These are phyloP conservation scores for Pachyuromys duprasi DNA, from an alignment of 2,797 vertebrate species.

Conservation along the genomic window DNA sequence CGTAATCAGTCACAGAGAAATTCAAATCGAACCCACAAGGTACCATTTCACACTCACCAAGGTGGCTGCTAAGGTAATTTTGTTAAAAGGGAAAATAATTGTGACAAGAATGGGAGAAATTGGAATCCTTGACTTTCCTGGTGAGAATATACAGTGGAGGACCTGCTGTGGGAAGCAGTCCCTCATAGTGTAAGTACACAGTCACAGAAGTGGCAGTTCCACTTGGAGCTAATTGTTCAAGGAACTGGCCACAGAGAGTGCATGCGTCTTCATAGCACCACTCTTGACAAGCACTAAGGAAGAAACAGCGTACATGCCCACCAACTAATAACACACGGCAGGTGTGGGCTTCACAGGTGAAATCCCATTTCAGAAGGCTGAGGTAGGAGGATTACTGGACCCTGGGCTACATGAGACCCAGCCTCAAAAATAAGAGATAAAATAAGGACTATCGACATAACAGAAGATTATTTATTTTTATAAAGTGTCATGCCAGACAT, in stretches of 20 bases:
- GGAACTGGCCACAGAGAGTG: neutral
- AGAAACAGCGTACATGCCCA: neutral
- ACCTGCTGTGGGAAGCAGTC: neutral
- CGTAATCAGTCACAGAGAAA: neutral
- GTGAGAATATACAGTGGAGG: conserved; percentile 21
- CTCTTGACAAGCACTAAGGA: neutral
- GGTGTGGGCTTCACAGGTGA: neutral
- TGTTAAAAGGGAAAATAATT: conserved; percentile 13
- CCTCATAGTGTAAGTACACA: neutral
- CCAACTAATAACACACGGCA: neutral
- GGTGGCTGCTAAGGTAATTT: conserved; percentile 9
- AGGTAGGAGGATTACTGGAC: neutral
- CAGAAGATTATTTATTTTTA: conserved; percentile 29
- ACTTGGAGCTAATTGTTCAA: neutral
- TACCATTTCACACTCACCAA: neutral
- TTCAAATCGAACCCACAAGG: conserved; percentile 21
- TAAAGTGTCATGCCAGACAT: neutral
- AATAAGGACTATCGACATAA: neutral
- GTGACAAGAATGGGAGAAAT: neutral
- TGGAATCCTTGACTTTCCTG: neutral
- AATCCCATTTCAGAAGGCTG: neutral
- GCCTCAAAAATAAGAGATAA: neutral
- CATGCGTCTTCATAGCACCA: neutral
- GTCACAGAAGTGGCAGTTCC: neutral
- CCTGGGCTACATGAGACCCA: neutral